Evolutionary conservation across 2,888 invertebrate species (phyloP).

Genomic region (Lepidonotus clava): DNA sequence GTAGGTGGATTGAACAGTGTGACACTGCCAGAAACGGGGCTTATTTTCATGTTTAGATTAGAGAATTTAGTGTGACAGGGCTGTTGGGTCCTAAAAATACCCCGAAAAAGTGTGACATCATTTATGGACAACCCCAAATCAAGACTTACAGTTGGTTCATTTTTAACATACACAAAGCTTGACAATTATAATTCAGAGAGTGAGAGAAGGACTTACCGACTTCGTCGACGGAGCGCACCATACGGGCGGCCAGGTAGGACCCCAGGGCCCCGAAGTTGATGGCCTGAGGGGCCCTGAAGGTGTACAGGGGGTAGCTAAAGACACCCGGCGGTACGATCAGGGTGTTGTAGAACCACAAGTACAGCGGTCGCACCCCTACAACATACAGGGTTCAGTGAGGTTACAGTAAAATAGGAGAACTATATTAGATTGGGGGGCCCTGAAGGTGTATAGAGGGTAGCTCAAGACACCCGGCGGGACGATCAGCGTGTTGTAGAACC

Average conservation of each 20-base stretch:
- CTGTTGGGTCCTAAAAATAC: too few species aligned
- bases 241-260: constrained; percentile 69
- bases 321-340: constrained; percentile 75
- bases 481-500: constrained; percentile 73
- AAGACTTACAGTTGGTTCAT: too few species aligned
- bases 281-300: constrained; percentile 70
- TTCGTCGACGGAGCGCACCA: constrained; percentile 72
- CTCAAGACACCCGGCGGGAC: constrained; percentile 75
- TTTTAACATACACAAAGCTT: too few species aligned
- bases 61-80: too few species aligned
- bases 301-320: constrained; percentile 75
- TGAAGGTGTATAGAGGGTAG: constrained; percentile 74
- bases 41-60: too few species aligned
- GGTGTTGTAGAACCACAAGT: constrained; percentile 70
- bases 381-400: too few species aligned
- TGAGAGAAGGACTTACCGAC: constrained; percentile 68
- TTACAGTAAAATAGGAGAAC: too few species aligned
- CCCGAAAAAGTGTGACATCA: too few species aligned
- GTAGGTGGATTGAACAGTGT: too few species aligned
- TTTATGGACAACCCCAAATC: too few species aligned
- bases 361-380: constrained; percentile 43
- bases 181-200: too few species aligned
- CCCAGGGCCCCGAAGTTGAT: constrained; percentile 76
- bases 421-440: constrained; percentile 70
- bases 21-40: too few species aligned